Conservation (phyloP, 2,888 invertebrate genomes). For the Molanna angustata region DNA sequence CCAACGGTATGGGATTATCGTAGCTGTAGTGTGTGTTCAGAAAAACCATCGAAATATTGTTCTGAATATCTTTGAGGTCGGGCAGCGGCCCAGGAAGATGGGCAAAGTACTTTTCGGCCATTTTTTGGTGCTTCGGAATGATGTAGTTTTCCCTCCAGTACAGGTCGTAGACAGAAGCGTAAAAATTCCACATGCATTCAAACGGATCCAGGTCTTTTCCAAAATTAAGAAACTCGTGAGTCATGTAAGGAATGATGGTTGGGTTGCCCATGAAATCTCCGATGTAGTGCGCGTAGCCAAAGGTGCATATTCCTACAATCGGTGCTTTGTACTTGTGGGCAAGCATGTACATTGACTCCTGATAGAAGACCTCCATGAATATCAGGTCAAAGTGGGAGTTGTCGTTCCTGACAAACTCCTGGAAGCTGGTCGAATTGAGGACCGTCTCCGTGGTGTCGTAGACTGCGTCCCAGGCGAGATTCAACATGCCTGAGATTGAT, state of each 20-base stretch:
- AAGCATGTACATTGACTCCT: slow-evolving; percentile 35
- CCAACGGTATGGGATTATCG: slow-evolving; percentile 47
- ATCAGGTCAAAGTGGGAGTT: slow-evolving; percentile 35
- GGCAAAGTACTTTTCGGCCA: slow-evolving; percentile 44
- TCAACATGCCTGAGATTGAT: background rate
- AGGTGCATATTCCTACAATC: slow-evolving; percentile 21
- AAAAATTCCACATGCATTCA: slow-evolving; percentile 53
- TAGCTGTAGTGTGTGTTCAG: slow-evolving; percentile 54
- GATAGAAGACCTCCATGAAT: slow-evolving; percentile 35
- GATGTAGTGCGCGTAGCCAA: slow-evolving; percentile 17
- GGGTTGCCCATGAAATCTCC: slow-evolving; percentile 25
- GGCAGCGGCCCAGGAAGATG: slow-evolving; percentile 44
- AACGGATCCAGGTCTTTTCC: slow-evolving; percentile 53
- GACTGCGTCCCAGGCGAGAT: slow-evolving; percentile 38
- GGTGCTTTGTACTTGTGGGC: slow-evolving; percentile 35
- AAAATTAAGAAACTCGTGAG: slow-evolving; percentile 42
- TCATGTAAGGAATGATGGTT: slow-evolving; percentile 42
- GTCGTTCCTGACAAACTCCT: slow-evolving; percentile 25
- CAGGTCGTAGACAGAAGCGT: slow-evolving; percentile 45
- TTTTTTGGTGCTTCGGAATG: slow-evolving; percentile 43
- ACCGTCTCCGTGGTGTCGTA: slow-evolving; percentile 33
- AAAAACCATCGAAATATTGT: slow-evolving; percentile 46
- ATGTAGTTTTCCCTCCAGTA: slow-evolving; percentile 46
- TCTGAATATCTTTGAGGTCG: slow-evolving; percentile 45
- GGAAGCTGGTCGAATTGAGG: slow-evolving; percentile 12